Evolutionary conservation across 2,113 vertebrate species (phyloP), one percentile per base, ranked within the genome.

Genomic region (Pterocles burchelli): DNA sequence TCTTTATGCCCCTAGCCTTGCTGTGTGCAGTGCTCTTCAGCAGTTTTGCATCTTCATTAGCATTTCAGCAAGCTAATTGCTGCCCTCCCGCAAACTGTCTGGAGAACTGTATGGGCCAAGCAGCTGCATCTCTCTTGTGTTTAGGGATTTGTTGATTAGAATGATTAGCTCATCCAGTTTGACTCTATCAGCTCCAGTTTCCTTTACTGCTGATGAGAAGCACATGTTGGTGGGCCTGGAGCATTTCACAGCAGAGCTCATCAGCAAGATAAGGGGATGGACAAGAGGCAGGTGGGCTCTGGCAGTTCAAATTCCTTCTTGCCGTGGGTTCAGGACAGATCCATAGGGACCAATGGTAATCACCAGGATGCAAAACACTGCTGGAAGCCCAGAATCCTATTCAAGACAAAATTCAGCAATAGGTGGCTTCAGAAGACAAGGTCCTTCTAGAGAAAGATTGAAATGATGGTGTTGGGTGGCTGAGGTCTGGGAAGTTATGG

Each of bases 131-230:
- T 46, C 65, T 51, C 75, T 33, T 51, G 61, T 36, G 72, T 22
- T 61, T 49, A 61, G 93, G 93, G 92, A 93, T 88, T 89, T 90
- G 70, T 88, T 95, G 92, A 95, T 96, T 90, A 92, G 81, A 95
- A 81, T 0, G 17, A 91, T 96, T 93, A 96, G 86, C 80, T 95
- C 90, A 92, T 92, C 28, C 41, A 92, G 83, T 34, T 87, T 94
- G 92, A 93, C 86, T 83, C 68, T 11, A 84, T 49, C 68, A 90
- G 76, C 65, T 88, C 58, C 76, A 86, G 68, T 79, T 90, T 81
- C 68, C 79, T 93, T 15, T 84, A 73, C 65, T 85, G 88, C 45
- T 94, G 95, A 96, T 93, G 95, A 88, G 73, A 93, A 92, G 85
- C 93, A 92, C 72, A 81, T 92, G 95, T 59, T 80, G 77, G 57